phyloP scores from a whole-genome alignment of 2,113 vertebrate genomes.

The Poeciliopsis prolifica region DNA sequence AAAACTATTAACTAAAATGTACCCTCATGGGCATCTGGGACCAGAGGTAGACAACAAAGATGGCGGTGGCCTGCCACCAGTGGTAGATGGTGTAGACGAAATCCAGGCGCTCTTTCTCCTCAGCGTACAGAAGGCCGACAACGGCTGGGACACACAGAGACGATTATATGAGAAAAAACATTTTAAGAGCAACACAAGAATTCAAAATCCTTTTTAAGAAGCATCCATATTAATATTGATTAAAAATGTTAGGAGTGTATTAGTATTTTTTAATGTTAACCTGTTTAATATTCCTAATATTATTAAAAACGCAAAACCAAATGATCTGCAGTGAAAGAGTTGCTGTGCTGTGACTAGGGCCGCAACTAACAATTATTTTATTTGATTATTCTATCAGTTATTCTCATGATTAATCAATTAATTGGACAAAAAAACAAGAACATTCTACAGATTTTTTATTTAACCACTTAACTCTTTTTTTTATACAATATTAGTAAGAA shows the following conservation, averaged over 20 bases:
- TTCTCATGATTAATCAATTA: too few relatives aligned
- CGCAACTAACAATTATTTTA: too few relatives aligned
- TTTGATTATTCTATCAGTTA: too few relatives aligned
- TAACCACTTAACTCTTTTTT: too few relatives aligned
- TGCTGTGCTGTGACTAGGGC: not conserved
- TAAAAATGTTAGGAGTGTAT: not conserved
- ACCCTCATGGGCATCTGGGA: constrained; percentile 92
- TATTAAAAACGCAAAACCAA: too few relatives aligned
- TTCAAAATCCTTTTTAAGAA: too few relatives aligned
- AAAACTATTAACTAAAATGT: not conserved
- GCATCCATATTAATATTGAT: not conserved
- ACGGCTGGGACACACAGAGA: constrained; percentile 77
- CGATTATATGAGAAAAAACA: not conserved
- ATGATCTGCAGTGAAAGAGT: not conserved
- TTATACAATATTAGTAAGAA: too few relatives aligned
- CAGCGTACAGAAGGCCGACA: constrained; percentile 89
- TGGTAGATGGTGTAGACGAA: constrained; percentile 96
- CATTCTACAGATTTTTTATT: too few relatives aligned
- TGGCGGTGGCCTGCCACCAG: constrained; percentile 96
- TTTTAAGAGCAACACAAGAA: not conserved
- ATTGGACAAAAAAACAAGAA: too few relatives aligned
- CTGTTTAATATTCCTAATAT: not conserved
- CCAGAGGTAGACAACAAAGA: constrained; percentile 91
- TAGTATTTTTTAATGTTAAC: not conserved
- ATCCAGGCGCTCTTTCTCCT: constrained; percentile 94